Conservation (phyloP, 2,113 vertebrate species). For the Neopipo cinnamomea region DNA sequence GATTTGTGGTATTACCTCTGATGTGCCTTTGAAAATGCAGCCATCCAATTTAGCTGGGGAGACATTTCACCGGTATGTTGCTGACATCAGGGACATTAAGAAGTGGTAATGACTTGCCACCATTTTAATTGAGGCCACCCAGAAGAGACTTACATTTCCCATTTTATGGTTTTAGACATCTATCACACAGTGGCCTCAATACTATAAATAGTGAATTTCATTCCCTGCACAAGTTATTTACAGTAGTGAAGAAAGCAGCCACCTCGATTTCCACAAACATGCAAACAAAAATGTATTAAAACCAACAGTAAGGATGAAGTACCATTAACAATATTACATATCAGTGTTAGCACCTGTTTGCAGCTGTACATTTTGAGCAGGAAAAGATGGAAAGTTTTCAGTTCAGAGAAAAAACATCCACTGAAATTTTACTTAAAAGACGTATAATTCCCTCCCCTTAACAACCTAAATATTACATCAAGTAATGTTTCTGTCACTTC, state of each 20-base stretch:
- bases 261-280: background rate
- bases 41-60: background rate
- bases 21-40: background rate
- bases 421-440: background rate
- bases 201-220: background rate
- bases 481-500: background rate
- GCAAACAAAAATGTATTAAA: background rate
- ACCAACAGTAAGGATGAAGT: background rate
- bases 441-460: background rate
- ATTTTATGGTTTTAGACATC: background rate
- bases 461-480: background rate
- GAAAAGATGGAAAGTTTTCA: background rate
- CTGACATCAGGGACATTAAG: background rate
- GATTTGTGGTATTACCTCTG: background rate
- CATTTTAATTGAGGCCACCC: background rate
- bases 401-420: background rate
- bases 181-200: rapidly evolving
- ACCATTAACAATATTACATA: background rate
- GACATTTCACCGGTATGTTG: background rate
- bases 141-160: background rate
- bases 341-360: background rate
- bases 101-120: background rate
- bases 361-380: background rate
- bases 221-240: background rate
- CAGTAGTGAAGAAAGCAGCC: background rate